Evolutionary conservation across 1,140 invertebrate species (phyloP), one percentile per base, ranked within the genome.

Genomic region (Homarus americanus): DNA sequence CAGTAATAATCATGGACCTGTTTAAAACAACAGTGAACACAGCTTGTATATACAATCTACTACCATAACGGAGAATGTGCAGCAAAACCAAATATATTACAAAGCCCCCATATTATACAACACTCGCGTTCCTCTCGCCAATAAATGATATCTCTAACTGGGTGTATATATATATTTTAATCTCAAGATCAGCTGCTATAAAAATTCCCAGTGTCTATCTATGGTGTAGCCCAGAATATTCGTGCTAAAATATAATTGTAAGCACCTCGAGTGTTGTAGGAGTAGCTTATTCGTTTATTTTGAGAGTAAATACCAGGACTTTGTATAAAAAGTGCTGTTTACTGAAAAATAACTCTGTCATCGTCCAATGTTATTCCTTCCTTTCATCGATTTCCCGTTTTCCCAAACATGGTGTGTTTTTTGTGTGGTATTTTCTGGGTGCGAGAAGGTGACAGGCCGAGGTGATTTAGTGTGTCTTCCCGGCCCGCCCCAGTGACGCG

Each of bases 351-450:
- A 76, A 76, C 4, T 73, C 44, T 87, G 32, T 41, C 32, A 78
- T 58, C 41, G 69, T 76, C 41, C 32, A 12, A 49, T 83, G 80
- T 90, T 84, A 76, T 90, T 75, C 82, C 88, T 90, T 66, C 69
- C 58, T 76, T 36, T 76, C 53, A 90, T 90, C 49, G 73, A 90
- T 90, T 90, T 90, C 88, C 88, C 88, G 88, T 90, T 90, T 90
- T 90, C 88, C 88, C 88, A 90, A 84, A 90, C 79, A 90, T 90
- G 88, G 80, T 24, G 34, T 84, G 78, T 82, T 41, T 82, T 88
- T 88, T 49, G 80, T 58, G 79, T 36, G 73, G 82, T 78, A 76
- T 90, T 87, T 87, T 76, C 80, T 53, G 32, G 80, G 49, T 36
- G 79, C 49, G 49, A 58, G 72, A 58, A 75, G 80, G 88, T 90